phyloP scores from a whole-genome alignment of 2,888 invertebrate species.

The Ischnura elegans region DNA sequence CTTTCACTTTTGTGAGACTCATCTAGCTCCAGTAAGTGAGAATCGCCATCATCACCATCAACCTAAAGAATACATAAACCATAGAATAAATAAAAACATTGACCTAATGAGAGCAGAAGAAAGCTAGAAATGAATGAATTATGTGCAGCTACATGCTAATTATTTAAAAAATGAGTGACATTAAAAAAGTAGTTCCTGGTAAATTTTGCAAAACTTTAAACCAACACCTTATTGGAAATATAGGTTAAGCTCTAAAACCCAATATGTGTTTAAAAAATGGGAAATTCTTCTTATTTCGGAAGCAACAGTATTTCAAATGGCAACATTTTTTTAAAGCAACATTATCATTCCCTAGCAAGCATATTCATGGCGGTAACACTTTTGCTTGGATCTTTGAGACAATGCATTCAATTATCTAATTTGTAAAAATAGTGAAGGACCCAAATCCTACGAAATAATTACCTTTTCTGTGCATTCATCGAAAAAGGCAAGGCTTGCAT shows the following conservation, averaged over 20 bases:
- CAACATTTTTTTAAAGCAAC: too few species aligned
- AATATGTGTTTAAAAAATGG: too few species aligned
- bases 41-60: conserved; percentile 79
- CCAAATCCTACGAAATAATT: conserved; percentile 19
- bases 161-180: background rate
- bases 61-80: conserved; percentile 73
- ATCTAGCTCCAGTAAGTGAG: conserved; percentile 90
- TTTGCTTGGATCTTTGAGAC: too few species aligned
- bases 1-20: conserved; percentile 90
- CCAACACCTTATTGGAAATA: too few species aligned
- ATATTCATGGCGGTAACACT: too few species aligned
- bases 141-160: background rate
- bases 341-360: too few species aligned
- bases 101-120: conserved; percentile 10
- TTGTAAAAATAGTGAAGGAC: background rate
- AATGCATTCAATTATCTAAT: too few species aligned
- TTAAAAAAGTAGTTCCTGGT: background rate
- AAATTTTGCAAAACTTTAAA: too few species aligned
- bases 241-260: too few species aligned
- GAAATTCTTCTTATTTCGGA: too few species aligned
- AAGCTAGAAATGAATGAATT: conserved; percentile 39
- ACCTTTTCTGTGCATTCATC: conserved; percentile 97
- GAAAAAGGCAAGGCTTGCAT: conserved; percentile 96
- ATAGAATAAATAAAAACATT: background rate
- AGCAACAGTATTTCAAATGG: too few species aligned